These are phyloP conservation scores for Zeugodacus cucurbitae DNA, from an alignment of 1,140 invertebrate genomes.

Conservation along the genomic window DNA sequence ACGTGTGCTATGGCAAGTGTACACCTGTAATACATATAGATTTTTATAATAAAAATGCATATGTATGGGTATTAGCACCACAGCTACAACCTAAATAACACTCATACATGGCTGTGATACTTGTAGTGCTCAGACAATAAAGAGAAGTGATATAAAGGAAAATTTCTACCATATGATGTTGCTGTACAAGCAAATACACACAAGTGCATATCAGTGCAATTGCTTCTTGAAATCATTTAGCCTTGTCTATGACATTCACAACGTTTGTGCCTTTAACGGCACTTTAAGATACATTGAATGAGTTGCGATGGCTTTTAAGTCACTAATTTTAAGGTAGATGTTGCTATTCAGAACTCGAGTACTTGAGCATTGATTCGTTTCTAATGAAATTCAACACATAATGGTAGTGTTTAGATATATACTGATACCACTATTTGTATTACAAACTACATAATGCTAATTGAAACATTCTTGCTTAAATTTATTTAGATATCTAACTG, in stretches of 20 bases:
- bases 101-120: not conserved
- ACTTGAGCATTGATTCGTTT: no score
- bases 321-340: not conserved
- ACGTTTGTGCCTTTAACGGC: not conserved
- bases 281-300: not conserved
- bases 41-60: not conserved
- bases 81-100: not conserved
- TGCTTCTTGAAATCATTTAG: not conserved
- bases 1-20: not conserved
- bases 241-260: not conserved
- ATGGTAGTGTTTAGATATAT: no score
- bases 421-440: no score
- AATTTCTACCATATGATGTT: not conserved
- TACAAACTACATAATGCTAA: no score
- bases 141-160: not conserved
- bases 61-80: not conserved
- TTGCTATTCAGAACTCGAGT: not conserved
- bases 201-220: not conserved
- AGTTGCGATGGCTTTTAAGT: not conserved
- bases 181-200: not conserved
- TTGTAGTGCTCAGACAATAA: not conserved
- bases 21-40: not conserved
- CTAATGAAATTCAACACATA: no score
- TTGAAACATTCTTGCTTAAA: no score
- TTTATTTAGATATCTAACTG: no score